Base-by-base conservation (phyloP, 1,140 invertebrate genomes). In the Pogonognathellus flavescens region DNA sequence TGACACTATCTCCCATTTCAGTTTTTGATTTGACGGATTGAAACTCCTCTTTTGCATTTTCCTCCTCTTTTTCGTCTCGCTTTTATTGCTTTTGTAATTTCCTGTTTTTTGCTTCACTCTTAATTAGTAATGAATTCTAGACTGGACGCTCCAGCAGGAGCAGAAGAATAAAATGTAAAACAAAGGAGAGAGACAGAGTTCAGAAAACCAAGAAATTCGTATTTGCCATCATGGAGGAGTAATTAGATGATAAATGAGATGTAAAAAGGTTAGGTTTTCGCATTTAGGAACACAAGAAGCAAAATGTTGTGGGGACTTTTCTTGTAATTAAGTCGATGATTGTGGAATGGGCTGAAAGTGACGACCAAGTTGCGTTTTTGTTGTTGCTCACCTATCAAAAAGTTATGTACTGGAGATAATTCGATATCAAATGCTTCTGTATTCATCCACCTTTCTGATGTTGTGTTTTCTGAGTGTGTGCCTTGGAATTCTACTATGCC, bases 311-410 rank as follows among this genome's bases (percentile, higher is more conserved):
- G 31, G 31, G 31, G 31, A 41, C 31, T 41, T 76, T 41, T 76
- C 70, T 49, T 76, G 70, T 76, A 76, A 76, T 81, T 81, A 57
- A 81, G 50, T 81, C n/a, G 80, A 22, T 53, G 80, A 81, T 81
- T 55, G 10, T 81, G 53, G 25, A 80, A 80, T 80, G 49, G n/a
- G 25, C 16, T 80, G 41, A 22, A 80, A 80, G n/a, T n/a, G n/a
- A 53, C 50, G 18, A 81, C 10, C n/a, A 66, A 25, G 10, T 25
- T 66, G 20, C 9, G 22, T 31, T 41, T 41, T 41, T 41, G 31
- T 41, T 41, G 31, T 6, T 41, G 62, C 62, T 22, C n/a, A 1
- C 53, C 18, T 81, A 81, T 81, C 53, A 81, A 81, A 52, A 53
- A 81, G 55, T 81, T 81, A 55, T 55, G 55, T 81, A 76, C 25